Percentiles rank a stretch among this genome's conserved stretches.
phyloP scores from a whole-genome alignment of 2,888 invertebrate genomes.

The Seira musarum region DNA sequence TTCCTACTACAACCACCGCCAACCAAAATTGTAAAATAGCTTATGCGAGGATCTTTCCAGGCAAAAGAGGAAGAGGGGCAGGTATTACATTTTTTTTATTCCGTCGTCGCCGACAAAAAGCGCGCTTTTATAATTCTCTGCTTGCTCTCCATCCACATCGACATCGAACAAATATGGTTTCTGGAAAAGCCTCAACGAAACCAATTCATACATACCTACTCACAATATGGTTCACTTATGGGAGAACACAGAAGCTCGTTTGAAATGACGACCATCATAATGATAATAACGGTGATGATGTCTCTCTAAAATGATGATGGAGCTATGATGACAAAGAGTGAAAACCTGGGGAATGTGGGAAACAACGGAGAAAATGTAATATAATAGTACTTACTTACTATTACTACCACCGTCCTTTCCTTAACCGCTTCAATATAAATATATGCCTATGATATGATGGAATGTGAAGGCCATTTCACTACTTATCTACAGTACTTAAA shows the following conservation, averaged over 20 bases:
- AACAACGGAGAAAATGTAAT: slow-evolving; percentile 19
- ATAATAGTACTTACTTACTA: background rate
- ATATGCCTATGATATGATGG: slow-evolving; percentile 29
- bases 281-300: slow-evolving; percentile 57
- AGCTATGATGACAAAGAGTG: slow-evolving; percentile 43
- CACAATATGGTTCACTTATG: background rate
- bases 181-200: slow-evolving; percentile 1
- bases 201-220: background rate
- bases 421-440: background rate
- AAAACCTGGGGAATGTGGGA: slow-evolving; percentile 13
- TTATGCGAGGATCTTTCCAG: background rate
- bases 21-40: too few relatives aligned
- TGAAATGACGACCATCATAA: slow-evolving; percentile 53
- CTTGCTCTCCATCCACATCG: too few relatives aligned
- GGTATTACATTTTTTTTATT: too few relatives aligned
- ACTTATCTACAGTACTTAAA: slow-evolving; percentile 7
- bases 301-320: slow-evolving; percentile 49
- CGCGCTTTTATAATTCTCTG: too few relatives aligned
- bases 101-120: too few relatives aligned
- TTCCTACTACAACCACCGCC: slow-evolving; percentile 21
- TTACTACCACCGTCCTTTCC: slow-evolving; percentile 2
- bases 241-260: slow-evolving; percentile 34
- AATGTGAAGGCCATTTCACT: slow-evolving; percentile 41
- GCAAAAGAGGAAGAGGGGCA: background rate
- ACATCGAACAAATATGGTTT: background rate